phyloP scores from a whole-genome alignment of 1,140 invertebrate species.

The Pygmarrhopalites habei region DNA sequence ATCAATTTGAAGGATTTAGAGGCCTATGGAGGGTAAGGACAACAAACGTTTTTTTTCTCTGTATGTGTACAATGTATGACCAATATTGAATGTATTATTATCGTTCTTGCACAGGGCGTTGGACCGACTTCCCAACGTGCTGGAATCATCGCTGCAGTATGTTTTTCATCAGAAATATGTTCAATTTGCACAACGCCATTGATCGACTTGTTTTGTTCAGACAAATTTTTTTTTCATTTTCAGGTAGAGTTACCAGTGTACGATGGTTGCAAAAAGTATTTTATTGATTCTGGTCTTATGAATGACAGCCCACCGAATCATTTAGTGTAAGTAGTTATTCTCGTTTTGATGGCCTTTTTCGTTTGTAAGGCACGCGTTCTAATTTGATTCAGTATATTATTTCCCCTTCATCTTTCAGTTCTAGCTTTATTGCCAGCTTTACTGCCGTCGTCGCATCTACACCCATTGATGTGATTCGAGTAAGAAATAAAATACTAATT shows the following conservation, averaged over 20 bases:
- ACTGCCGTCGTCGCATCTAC: conserved; percentile 88
- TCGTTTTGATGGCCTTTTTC: too few species aligned
- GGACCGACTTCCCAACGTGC: background rate
- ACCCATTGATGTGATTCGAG: conserved; percentile 89
- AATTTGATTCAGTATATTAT: conserved; percentile 4
- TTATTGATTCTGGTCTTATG: conserved; percentile 56
- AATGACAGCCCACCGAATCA: conserved; percentile 78
- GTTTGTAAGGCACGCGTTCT: background rate
- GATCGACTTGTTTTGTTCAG: too few species aligned
- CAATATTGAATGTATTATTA: background rate
- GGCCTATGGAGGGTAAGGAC: conserved; percentile 76
- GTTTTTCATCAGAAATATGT: too few species aligned
- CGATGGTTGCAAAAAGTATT: conserved; percentile 76
- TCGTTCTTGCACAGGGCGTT: too few species aligned
- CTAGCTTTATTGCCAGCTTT: conserved; percentile 83
- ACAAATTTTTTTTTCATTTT: too few species aligned
- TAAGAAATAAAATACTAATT: conserved; percentile 45
- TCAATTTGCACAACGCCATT: too few species aligned
- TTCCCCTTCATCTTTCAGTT: conserved; percentile 51
- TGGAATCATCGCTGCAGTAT: conserved; percentile 44
- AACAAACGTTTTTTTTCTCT: background rate
- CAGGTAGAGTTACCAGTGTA: conserved; percentile 91
- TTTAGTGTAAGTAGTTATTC: conserved; percentile 59
- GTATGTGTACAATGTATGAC: background rate
- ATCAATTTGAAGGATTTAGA: conserved; percentile 58